phyloP scores from a whole-genome alignment of 2,888 invertebrate species.

The Rhamphomyia laevipes region DNA sequence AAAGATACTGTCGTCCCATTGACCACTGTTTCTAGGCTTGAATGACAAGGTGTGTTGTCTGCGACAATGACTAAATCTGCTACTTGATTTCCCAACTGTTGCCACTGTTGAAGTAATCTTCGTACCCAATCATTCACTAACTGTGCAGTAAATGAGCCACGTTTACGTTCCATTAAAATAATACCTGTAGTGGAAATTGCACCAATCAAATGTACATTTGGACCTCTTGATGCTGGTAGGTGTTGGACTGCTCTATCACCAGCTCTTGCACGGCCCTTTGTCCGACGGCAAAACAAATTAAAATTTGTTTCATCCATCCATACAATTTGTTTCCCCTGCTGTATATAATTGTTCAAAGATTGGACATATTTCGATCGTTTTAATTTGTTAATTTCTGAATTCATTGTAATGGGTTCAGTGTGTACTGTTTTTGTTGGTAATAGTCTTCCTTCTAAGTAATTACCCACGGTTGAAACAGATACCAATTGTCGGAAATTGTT shows the following conservation, averaged over 20 bases:
- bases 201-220: conserved; percentile 2
- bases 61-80: conserved; percentile 1
- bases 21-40: conserved; percentile 4
- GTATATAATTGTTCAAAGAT: neutral
- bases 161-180: neutral
- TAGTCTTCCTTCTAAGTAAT: neutral
- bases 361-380: neutral
- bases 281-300: conserved; percentile 5
- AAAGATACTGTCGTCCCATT: neutral
- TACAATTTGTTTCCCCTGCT: conserved; percentile 4
- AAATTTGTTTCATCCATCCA: too few relatives aligned
- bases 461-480: neutral
- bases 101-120: neutral
- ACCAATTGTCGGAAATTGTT: neutral
- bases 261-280: neutral
- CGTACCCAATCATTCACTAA: conserved; percentile 1
- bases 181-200: conserved; percentile 1
- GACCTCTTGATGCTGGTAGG: conserved; percentile 1
- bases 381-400: neutral
- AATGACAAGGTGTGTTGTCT: too few relatives aligned
- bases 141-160: neutral
- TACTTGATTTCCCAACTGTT: neutral
- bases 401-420: neutral
- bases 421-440: neutral
- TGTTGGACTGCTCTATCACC: neutral